Evolutionary conservation across 1,140 invertebrate genomes (phyloP).

Genomic region (Eueides isabella): DNA sequence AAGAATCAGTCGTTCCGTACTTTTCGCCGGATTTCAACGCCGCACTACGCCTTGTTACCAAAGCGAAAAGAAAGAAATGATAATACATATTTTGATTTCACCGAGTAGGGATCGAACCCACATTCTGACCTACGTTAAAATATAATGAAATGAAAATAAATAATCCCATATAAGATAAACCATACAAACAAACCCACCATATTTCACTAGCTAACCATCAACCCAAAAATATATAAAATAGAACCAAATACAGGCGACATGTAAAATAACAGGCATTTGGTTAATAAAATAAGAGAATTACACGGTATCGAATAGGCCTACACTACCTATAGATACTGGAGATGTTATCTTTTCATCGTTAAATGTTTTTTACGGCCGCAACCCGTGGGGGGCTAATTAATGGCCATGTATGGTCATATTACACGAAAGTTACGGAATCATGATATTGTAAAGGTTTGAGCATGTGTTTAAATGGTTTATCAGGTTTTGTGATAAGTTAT

Average conservation of each 20-base stretch:
- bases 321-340: not conserved
- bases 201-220: no score
- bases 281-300: constrained; percentile 30
- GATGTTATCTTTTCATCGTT: constrained; percentile 41
- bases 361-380: constrained; percentile 57
- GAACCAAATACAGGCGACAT: not conserved
- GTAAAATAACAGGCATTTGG: not conserved
- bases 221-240: not conserved
- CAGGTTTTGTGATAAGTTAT: not conserved
- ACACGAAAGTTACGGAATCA: constrained; percentile 53
- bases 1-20: no score
- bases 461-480: constrained; percentile 55
- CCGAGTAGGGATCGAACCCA: no score
- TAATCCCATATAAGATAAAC: no score
- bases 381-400: constrained; percentile 67
- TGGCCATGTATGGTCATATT: constrained; percentile 56
- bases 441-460: constrained; percentile 56
- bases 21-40: no score
- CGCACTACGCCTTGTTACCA: no score
- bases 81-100: no score
- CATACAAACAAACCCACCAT: no score
- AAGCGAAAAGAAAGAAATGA: no score
- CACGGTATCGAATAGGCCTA: constrained; percentile 28
- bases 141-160: no score
- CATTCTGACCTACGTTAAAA: no score